Evolutionary conservation across 1,140 invertebrate genomes (phyloP).

Genomic region (Drosophila pseudoobscura): DNA sequence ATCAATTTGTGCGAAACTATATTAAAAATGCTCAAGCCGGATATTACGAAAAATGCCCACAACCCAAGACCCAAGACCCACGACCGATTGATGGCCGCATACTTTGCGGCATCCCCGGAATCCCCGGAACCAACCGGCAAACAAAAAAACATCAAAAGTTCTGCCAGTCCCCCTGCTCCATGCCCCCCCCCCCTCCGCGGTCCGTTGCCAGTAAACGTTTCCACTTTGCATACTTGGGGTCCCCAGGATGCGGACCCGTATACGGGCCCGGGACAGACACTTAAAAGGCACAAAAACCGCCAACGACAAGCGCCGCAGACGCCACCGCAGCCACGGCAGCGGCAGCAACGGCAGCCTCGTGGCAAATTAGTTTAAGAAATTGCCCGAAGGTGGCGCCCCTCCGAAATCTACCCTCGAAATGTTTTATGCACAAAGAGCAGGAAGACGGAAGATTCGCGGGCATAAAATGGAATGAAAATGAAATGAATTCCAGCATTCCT

Average conservation of each 20-base stretch:
- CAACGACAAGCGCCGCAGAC: slow-evolving; percentile 22
- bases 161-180: not conserved
- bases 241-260: too few relatives aligned
- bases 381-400: slow-evolving; percentile 34
- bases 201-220: slow-evolving; percentile 34
- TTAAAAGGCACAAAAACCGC: slow-evolving; percentile 46
- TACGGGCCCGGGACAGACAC: not conserved
- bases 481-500: slow-evolving; percentile 38
- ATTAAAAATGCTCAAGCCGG: slow-evolving; percentile 74
- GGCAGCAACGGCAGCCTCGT: slow-evolving; percentile 17
- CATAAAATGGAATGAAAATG: slow-evolving; percentile 25
- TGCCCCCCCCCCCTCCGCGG: too few relatives aligned
- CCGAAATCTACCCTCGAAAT: slow-evolving; percentile 4
- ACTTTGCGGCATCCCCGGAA: slow-evolving; percentile 21
- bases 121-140: not conserved
- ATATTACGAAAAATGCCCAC: slow-evolving; percentile 72
- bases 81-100: slow-evolving; percentile 52
- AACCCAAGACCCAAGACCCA: not conserved
- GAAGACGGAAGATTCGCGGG: slow-evolving; percentile 20
- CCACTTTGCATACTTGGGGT: slow-evolving; percentile 46
- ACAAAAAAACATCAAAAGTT: slow-evolving; percentile 51
- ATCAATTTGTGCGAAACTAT: slow-evolving; percentile 60
- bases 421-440: slow-evolving; percentile 47
- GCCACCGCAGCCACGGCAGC: slow-evolving; percentile 24
- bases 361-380: slow-evolving; percentile 63